Conservation (phyloP, 2,797 vertebrate species). For the Hoplostethus atlanticus region DNA sequence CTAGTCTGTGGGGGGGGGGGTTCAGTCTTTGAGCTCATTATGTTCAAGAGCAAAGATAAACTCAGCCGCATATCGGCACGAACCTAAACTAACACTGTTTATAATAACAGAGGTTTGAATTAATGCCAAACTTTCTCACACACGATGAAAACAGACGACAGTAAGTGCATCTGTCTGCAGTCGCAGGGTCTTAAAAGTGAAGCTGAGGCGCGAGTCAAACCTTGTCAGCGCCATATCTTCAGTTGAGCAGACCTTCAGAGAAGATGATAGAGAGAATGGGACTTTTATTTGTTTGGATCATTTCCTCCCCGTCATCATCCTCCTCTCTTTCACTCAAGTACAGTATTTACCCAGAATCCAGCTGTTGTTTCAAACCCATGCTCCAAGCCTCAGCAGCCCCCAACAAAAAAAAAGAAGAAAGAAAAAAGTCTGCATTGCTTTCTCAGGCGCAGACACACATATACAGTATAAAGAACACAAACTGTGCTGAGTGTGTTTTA, state of each 20-base stretch:
- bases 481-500: conserved; percentile 44
- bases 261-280: conserved; percentile 63
- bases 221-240: conserved; percentile 68
- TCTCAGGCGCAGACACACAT: conserved; percentile 31
- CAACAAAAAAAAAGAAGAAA: conserved; percentile 15
- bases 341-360: conserved; percentile 59
- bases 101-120: conserved; percentile 62
- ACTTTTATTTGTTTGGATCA: conserved; percentile 64
- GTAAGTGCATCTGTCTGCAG: conserved; percentile 66
- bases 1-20: conserved; percentile 51
- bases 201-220: conserved; percentile 61
- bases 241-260: conserved; percentile 60
- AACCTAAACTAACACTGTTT: conserved; percentile 46
- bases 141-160: conserved; percentile 59
- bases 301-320: conserved; percentile 39
- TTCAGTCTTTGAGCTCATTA: conserved; percentile 76
- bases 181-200: conserved; percentile 67
- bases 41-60: conserved; percentile 72
- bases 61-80: conserved; percentile 56
- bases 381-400: conserved; percentile 34
- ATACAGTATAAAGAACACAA: conserved; percentile 42
- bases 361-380: conserved; percentile 51
- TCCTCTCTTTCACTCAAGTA: conserved; percentile 24
- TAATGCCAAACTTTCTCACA: conserved; percentile 66
- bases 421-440: conserved; percentile 29